Base-by-base conservation (phyloP, 2,888 invertebrate genomes). In the Caenorhabditis doughertyi region DNA sequence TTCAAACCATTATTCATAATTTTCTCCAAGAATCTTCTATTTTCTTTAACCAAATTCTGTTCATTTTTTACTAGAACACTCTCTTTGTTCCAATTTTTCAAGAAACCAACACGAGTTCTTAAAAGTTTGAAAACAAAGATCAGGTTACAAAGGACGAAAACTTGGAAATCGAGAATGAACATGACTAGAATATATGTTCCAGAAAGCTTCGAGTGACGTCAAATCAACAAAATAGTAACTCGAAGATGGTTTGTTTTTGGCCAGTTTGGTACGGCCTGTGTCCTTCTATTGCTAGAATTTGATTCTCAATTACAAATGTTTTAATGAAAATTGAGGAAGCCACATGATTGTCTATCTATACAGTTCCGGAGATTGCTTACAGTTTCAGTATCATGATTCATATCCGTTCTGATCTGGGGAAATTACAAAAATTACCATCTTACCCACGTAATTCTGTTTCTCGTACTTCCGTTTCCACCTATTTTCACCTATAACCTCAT, bases 71-170 rank as follows among this genome's bases (percentile, higher is more conserved):
- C 23, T 23, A 16, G 39, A 58, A 58, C 13, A 23, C 11, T 39
- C 13, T 9, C 39, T 58, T 58, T 58, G 58, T 58, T 58, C 23
- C 39, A 58, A 39, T 23, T 58, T 35, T 56, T 35, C 32, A 2
- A 35, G 35, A 56, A 18, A 32, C 39, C 9, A 39, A 39, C 39
- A 56, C n/a, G n/a, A 27, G 32, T 56, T 32, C 55, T 56, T 56
- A 18, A 32, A 56, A n/a, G 32, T 56, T 56, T n/a, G 56, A 27
- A 58, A 39, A 39, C 58, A 58, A 32, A 58, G 39, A 58, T 58
- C 58, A 23, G 16, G 39, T 58, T 58, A 39, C 58, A 56, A 51
- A 9, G 9, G 53, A 53, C 18, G 32, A 29, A n/a, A 16, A 27
- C 27, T 32, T 32, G 58, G 39, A 58, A 58, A 39, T 58, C 21